These are phyloP conservation scores for Notoglanidium macrostoma DNA, from an alignment of 2,797 vertebrate genomes.

Conservation along the genomic window DNA sequence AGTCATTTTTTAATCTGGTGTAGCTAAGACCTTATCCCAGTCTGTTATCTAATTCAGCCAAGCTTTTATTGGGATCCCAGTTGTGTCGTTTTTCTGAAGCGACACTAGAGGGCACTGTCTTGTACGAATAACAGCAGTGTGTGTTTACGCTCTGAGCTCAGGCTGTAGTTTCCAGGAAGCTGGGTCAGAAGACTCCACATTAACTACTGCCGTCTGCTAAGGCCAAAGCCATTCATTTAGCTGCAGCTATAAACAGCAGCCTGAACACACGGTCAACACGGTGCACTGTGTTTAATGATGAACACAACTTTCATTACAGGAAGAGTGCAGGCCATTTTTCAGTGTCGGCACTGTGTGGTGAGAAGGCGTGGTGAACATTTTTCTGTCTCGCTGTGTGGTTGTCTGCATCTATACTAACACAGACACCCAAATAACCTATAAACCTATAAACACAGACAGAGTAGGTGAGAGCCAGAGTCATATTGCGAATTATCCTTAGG, in stretches of 20 bases:
- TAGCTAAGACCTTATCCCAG: background rate
- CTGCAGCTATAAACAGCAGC: slow-evolving; percentile 28
- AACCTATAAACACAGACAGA: slow-evolving; percentile 7
- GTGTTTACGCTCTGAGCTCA: slow-evolving; percentile 2
- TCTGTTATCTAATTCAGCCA: background rate
- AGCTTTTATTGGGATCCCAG: background rate
- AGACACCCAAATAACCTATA: background rate
- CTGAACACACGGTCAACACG: slow-evolving; percentile 4
- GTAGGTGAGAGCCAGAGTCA: background rate
- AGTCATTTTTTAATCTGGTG: too few species aligned
- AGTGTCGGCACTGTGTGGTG: background rate
- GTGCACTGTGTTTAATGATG: slow-evolving; percentile 29
- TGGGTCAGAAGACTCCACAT: slow-evolving; percentile 39
- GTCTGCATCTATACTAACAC: slow-evolving; percentile 4
- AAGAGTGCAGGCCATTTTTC: slow-evolving; percentile 5
- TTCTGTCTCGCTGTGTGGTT: background rate
- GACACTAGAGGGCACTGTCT: slow-evolving; percentile 39
- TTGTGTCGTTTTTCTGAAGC: background rate
- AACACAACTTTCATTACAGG: slow-evolving; percentile 23
- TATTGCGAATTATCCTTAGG: background rate
- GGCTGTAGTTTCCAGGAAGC: slow-evolving; percentile 5
- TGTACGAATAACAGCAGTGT: background rate
- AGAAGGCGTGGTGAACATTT: background rate
- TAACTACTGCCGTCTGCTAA: slow-evolving; percentile 35
- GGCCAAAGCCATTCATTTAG: slow-evolving; percentile 44